phyloP scores from a whole-genome alignment of 2,113 vertebrate genomes.

The Pseudorasbora parva region DNA sequence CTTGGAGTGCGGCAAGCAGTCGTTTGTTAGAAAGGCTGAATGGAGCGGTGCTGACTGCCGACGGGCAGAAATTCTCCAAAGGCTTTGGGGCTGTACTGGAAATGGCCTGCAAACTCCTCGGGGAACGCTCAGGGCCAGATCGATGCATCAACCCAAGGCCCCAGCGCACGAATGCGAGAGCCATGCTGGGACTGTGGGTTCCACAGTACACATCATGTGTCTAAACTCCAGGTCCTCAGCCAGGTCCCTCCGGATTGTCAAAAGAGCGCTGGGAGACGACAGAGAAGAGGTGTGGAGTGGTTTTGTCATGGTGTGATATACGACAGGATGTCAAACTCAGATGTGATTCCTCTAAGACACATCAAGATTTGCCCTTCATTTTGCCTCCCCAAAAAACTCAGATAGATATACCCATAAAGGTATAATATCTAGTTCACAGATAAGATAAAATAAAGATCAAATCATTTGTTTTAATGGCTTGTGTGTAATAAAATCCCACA shows the following conservation, averaged over 20 bases:
- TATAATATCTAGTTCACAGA: not conserved
- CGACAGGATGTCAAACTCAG: conserved; percentile 21
- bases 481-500: not conserved
- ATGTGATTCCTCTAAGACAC: conserved; percentile 1
- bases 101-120: conserved; percentile 71
- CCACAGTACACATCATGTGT: conserved; percentile 69
- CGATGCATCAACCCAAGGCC: conserved; percentile 78
- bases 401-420: not conserved
- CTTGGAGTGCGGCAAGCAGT: conserved; percentile 57
- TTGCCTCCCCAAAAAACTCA: not conserved
- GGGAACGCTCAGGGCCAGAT: conserved; percentile 77
- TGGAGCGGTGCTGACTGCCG: conserved; percentile 58
- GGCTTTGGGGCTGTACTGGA: conserved; percentile 66
- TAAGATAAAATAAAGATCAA: not conserved
- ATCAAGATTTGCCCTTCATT: conserved; percentile 30
- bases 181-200: conserved; percentile 68
- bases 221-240: conserved; percentile 63
- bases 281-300: conserved; percentile 30
- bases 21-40: conserved; percentile 64
- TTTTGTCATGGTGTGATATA: conserved; percentile 40
- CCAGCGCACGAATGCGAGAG: conserved; percentile 70
- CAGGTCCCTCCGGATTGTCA: conserved; percentile 19
- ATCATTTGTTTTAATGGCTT: not conserved
- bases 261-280: conserved; percentile 10
- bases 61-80: conserved; percentile 73